Base-by-base conservation (phyloP, 1,140 invertebrate genomes). In the Argopecten irradians region DNA sequence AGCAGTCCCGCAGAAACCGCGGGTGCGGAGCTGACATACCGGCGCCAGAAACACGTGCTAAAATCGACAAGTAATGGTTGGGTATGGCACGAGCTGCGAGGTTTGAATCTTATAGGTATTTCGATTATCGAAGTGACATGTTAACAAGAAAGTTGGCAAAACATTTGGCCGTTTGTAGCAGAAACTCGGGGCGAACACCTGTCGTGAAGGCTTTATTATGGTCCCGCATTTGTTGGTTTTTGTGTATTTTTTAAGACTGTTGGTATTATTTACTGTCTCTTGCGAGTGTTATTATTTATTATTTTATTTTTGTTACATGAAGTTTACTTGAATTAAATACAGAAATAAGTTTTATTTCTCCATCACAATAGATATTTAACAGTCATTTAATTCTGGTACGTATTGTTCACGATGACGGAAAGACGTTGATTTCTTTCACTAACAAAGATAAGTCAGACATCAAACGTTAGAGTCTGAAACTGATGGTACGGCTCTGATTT, bases 61-160 rank as follows among this genome's bases (percentile, higher is more conserved):
- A 71, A 71, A 71, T 71, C 22, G 55, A 71, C 55, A 71, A 71
- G 55, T 71, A 71, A 71, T 71, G 55, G 55, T n/a, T 5, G 55
- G 55, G 1, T 71, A 71, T 71, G 55, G 55, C 55, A 71, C 55
- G 55, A 8, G 55, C 55, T 16, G 8, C n/a, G 55, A 71, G 55
- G 55, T 71, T 28, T 71, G 55, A 71, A 71, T 71, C 5, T 28
- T 71, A n/a, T 71, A 71, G 55, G 55, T 71, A 71, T 71, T 71
- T 71, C 55, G 55, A 71, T 71, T 71, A 71, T 71, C 55, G 55
- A 71, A 71, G 55, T 71, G 22, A 71, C 55, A 71, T 28, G 55
- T n/a, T 71, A 71, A 71, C 55, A 28, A 71, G 55, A 71, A 28
- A 71, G 55, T 71, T 71, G 55, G 55, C 55, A 71, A 71, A 71